Evolutionary conservation across 2,113 vertebrate genomes (phyloP), one percentile per base, ranked within the genome.

Genomic region (Brachyhypopomus gauderio): DNA sequence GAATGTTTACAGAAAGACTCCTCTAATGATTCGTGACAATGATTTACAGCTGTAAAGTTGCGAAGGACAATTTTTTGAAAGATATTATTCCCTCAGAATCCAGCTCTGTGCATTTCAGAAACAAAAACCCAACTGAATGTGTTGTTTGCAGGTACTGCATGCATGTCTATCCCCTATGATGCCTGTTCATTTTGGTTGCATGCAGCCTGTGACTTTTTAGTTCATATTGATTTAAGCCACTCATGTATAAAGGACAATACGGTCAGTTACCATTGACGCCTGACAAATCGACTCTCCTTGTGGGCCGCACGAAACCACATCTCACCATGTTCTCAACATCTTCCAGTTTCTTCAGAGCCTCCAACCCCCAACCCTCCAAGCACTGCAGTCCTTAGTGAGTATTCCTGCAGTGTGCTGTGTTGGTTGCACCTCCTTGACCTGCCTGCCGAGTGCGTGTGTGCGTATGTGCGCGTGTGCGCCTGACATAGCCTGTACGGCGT

Each of bases 361-460:
- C 86, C 91, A 71, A 81, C 92, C 84, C 79, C 90, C 89, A 87
- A 89, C 73, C 86, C 88, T 86, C 78, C 91, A 86, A 92, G 90
- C 91, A 90, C 55, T 86, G 66, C 89, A 83, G 84, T 86, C 78
- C 81, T 79, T 92, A 93, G 93, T 94, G 92, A 94, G 93, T 94
- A 94, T 93, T 83, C 85, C 81, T 58, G 83, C 87, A 82, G 90
- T 87, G 88, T 92, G 88, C 85, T 17, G 86, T 90, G 88, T 58
- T 58, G 30, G 69, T 82, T 87, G 84, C 84, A 41, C 84, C 81
- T 81, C 45, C 69, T 75, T 75, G 78, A 62, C 72, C 77, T 70
- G 72, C 66, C 80, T 76, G 81, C 25, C 73, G 58, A 45, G 56
- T 77, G 0, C 19, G 34, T 70, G 38, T 60, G 12, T 25, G 0